Base-by-base conservation (phyloP, 2,888 invertebrate genomes). In the Zaprionus bogoriensis region DNA sequence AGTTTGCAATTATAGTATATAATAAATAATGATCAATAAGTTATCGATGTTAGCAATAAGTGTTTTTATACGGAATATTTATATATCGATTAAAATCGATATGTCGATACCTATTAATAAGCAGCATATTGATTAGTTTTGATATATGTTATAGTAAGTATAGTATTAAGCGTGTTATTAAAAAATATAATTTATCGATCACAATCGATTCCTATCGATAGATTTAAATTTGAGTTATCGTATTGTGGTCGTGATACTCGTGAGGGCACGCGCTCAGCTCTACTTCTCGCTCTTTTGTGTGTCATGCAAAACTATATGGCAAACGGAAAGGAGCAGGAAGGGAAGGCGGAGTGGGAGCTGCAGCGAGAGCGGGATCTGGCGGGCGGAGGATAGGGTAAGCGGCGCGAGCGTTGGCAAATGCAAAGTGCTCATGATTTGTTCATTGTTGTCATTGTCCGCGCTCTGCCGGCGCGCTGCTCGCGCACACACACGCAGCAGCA, bases 371-470 rank as follows among this genome's bases (percentile, higher is more conserved):
- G 41, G 53, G n/a, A n/a, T n/a, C n/a, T n/a, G n/a, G n/a, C n/a
- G n/a, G n/a, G n/a, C n/a, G n/a, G n/a, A n/a, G n/a, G n/a, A n/a
- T n/a, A n/a, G n/a, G n/a, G n/a, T n/a, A n/a, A n/a, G n/a, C n/a
- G n/a, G n/a, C n/a, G n/a, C n/a, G n/a, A n/a, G n/a, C n/a, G n/a
- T n/a, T n/a, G 69, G 57, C 54, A 67, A 70, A 71, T 73, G 74
- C 80, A 74, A 77, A 81, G 85, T 77, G 85, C 78, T 72, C 81
- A 84, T 84, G 80, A 80, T 86, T 80, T 86, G 84, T 84, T 83
- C 78, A 86, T 80, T 86, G 86, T 85, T 85, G 84, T 80, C 80
- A 83, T 86, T 83, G 86, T 86, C 45, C 67, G 58, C 53, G 23
- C 23, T 25, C 6, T 20, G 9, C 25, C n/a, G 19, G 36, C 55